These are phyloP conservation scores for Calonectris borealis DNA, from an alignment of 2,113 vertebrate species.

Conservation along the genomic window DNA sequence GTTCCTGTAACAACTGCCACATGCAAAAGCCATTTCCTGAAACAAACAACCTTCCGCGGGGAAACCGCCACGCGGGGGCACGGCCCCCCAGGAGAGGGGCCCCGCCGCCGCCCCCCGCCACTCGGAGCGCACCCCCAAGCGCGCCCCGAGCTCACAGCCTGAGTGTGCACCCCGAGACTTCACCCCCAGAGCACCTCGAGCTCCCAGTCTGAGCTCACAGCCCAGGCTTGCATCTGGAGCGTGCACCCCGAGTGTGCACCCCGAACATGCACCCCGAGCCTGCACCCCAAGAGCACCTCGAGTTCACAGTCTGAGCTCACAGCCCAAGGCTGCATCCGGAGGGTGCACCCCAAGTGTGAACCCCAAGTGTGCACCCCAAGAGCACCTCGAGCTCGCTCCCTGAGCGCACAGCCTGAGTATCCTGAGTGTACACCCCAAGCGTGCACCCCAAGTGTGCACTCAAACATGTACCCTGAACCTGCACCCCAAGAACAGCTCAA, in stretches of 20 bases:
- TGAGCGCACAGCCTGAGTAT: no score
- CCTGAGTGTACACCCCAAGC: no score
- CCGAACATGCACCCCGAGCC: not conserved
- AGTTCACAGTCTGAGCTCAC: not conserved
- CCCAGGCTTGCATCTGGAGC: not conserved
- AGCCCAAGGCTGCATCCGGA: not conserved
- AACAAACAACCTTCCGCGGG: slow-evolving; percentile 26
- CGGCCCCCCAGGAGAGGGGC: not conserved
- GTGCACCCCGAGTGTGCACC: not conserved
- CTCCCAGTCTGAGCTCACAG: not conserved
- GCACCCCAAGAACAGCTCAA: not conserved
- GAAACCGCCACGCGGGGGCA: not conserved
- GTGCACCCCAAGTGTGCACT: not conserved
- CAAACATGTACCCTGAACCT: no score
- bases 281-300: not conserved
- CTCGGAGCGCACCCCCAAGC: not conserved
- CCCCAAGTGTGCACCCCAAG: not conserved
- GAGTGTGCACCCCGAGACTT: fast-evolving
- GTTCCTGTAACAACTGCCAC: slow-evolving; percentile 21
- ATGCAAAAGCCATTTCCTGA: slow-evolving; percentile 64
- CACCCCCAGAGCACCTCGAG: not conserved
- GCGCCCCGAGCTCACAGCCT: not conserved
- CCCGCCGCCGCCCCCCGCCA: fast-evolving
- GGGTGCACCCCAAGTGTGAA: not conserved
- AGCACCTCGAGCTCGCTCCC: no score